These are phyloP conservation scores for Oceanites oceanicus DNA, from an alignment of 2,113 vertebrate species.

Conservation along the genomic window DNA sequence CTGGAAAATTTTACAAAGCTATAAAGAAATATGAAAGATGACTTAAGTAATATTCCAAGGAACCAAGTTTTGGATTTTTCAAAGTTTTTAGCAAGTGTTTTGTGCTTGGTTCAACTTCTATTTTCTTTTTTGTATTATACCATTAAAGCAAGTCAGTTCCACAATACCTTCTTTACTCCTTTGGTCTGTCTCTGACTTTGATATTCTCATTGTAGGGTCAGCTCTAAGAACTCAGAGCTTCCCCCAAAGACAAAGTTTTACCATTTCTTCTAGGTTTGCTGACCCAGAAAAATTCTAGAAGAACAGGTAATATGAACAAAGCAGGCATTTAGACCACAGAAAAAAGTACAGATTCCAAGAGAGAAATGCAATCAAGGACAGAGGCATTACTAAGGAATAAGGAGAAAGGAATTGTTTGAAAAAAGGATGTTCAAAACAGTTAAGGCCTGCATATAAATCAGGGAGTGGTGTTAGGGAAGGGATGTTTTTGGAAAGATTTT, in stretches of 20 bases:
- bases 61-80: background rate
- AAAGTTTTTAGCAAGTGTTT: background rate
- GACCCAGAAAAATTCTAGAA: conserved; percentile 31
- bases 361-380: background rate
- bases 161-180: background rate
- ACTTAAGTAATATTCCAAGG: background rate
- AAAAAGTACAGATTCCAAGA: background rate
- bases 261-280: background rate
- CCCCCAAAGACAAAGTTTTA: conserved; percentile 2
- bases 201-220: conserved; percentile 11
- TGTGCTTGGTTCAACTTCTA: background rate
- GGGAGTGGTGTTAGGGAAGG: background rate
- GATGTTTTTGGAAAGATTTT: background rate
- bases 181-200: background rate
- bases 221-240: background rate
- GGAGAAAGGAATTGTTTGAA: background rate
- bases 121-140: background rate
- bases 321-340: background rate
- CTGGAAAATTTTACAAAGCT: background rate
- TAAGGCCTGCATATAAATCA: background rate
- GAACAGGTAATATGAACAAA: background rate
- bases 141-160: background rate
- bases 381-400: background rate
- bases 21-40: background rate
- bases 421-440: background rate